phyloP scores from a whole-genome alignment of 1,140 invertebrate genomes.

The Acromyrmex echinatior region DNA sequence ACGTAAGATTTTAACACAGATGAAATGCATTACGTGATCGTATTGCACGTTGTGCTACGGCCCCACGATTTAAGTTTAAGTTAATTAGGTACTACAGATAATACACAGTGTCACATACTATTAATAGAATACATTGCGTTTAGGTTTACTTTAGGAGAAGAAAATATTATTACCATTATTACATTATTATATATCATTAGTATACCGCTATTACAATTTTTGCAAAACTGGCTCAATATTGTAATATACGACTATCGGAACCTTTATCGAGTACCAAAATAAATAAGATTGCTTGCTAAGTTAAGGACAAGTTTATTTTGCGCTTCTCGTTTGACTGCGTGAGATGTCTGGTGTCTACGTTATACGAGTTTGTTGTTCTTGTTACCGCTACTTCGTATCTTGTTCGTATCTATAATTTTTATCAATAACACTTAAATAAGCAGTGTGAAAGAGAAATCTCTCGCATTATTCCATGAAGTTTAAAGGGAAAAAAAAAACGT shows the following conservation, averaged over 20 bases:
- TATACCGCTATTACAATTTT: constrained; percentile 81
- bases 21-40: constrained; percentile 64
- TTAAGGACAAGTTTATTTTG: constrained; percentile 65
- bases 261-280: constrained; percentile 85
- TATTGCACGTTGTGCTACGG: constrained; percentile 64
- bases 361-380: constrained; percentile 77
- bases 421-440: constrained; percentile 22
- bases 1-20: constrained; percentile 49
- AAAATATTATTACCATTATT: constrained; percentile 78
- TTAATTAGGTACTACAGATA: constrained; percentile 84
- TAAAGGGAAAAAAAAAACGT: constrained; percentile 46
- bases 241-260: constrained; percentile 84
- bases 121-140: constrained; percentile 78
- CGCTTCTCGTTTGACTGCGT: constrained; percentile 43
- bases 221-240: constrained; percentile 85
- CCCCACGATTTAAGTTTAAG: constrained; percentile 79
- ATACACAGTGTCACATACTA: constrained; percentile 82
- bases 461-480: constrained; percentile 66
- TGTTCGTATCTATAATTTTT: constrained; percentile 71
- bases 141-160: constrained; percentile 82
- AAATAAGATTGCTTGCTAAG: constrained; percentile 85
- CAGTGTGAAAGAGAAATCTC: neutral
- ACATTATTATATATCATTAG: constrained; percentile 82
- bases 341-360: constrained; percentile 70
- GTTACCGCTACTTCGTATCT: constrained; percentile 74